A percentile compares a stretch with the other conserved stretches of the same genome.
Evolutionary conservation across 2,797 vertebrate species (phyloP).

Genomic region (Scomberomorus guttatus): DNA sequence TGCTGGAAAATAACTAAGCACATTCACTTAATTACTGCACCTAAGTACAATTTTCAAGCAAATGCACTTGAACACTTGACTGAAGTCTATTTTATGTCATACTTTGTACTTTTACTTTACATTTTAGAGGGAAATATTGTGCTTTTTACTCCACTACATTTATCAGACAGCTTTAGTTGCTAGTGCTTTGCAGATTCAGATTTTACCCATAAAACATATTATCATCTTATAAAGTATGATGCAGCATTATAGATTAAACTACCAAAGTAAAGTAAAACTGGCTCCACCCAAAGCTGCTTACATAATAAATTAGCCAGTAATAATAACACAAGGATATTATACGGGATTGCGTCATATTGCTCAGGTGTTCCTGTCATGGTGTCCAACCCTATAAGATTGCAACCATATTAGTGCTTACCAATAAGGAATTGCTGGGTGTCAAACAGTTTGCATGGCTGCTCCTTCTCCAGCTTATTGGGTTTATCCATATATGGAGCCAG

Average conservation of each 20-base stretch:
- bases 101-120: no score
- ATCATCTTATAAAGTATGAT: no score
- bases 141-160: no score
- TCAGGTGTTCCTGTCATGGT: neutral
- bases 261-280: no score
- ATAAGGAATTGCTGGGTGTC: slow-evolving; percentile 96
- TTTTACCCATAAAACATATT: no score
- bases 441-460: slow-evolving; percentile 95
- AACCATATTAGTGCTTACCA: slow-evolving; percentile 82
- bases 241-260: no score
- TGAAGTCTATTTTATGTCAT: no score
- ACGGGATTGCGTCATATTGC: neutral
- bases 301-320: no score
- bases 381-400: neutral
- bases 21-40: neutral
- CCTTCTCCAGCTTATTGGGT: slow-evolving; percentile 97
- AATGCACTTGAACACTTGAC: neutral
- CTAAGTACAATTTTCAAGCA: neutral
- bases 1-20: neutral
- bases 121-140: no score
- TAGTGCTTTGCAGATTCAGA: no score
- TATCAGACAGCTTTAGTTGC: no score
- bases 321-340: neutral
- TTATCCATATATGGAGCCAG: slow-evolving; percentile 91
- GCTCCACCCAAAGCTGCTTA: no score